Percentiles rank a stretch among this genome's conserved stretches.
These are phyloP conservation scores for Crax fasciolata DNA, from an alignment of 2,797 vertebrate species.

Conservation along the genomic window DNA sequence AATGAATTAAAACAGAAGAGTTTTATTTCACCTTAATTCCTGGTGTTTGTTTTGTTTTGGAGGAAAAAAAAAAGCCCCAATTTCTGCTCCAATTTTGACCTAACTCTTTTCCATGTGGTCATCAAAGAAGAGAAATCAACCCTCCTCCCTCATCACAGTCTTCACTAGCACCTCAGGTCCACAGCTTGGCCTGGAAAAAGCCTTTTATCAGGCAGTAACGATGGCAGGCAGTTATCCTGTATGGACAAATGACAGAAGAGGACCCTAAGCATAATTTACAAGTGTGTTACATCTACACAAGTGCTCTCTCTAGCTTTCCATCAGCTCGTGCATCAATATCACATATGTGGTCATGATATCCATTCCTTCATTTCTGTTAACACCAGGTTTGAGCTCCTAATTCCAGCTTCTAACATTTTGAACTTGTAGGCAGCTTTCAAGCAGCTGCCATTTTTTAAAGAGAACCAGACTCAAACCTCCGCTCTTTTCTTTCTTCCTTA, in stretches of 20 bases:
- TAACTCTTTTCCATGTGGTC: not conserved
- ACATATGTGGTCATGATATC: not conserved
- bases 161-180: not conserved
- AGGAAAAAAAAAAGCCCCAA: fast-evolving
- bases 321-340: not conserved
- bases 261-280: conserved; percentile 42
- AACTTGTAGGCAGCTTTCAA: conserved; percentile 57
- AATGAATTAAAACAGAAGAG: not conserved
- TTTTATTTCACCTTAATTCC: not conserved
- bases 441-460: conserved; percentile 62
- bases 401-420: conserved; percentile 45
- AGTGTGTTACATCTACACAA: not conserved
- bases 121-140: not conserved
- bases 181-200: not conserved
- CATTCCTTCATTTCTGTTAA: conserved; percentile 53
- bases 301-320: not conserved
- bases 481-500: not conserved
- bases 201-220: fast-evolving
- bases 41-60: not conserved
- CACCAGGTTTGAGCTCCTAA: conserved; percentile 32
- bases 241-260: not conserved
- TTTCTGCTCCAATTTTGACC: not conserved
- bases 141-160: not conserved
- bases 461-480: conserved; percentile 45
- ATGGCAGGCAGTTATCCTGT: not conserved